Conservation (phyloP, 2,888 invertebrate species). For the Onchidella celtica region DNA sequence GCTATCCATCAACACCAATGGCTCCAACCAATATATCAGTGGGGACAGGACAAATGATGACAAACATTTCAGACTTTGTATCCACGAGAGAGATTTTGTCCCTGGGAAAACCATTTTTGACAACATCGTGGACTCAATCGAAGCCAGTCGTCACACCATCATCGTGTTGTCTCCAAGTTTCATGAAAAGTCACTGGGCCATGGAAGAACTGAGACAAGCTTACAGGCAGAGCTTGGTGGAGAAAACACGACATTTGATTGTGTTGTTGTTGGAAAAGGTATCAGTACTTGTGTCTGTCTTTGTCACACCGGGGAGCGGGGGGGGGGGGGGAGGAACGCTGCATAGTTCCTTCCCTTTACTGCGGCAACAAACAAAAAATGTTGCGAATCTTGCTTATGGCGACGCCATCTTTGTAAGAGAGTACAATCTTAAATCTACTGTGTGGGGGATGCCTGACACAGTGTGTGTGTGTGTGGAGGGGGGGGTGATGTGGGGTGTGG, state of each 20-base stretch:
- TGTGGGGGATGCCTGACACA: no score
- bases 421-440: no score
- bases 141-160: slow-evolving; percentile 91
- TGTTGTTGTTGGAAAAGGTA: slow-evolving; percentile 88
- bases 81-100: slow-evolving; percentile 70
- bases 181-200: slow-evolving; percentile 94
- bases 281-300: no score
- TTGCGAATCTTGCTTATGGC: no score
- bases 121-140: slow-evolving; percentile 93
- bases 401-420: no score
- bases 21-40: neutral
- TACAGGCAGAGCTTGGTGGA: slow-evolving; percentile 89
- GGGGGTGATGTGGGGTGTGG: no score
- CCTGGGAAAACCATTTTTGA: slow-evolving; percentile 85
- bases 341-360: no score
- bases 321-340: no score
- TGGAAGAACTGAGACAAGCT: slow-evolving; percentile 92
- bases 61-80: slow-evolving; percentile 61
- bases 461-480: no score
- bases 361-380: no score
- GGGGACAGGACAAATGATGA: neutral
- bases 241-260: slow-evolving; percentile 85
- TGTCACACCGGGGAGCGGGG: no score
- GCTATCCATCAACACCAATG: no score
- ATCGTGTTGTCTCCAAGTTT: slow-evolving; percentile 94